Evolutionary conservation across 2,797 vertebrate species (phyloP), one percentile per base, ranked within the genome.

Genomic region (Argya squamiceps): DNA sequence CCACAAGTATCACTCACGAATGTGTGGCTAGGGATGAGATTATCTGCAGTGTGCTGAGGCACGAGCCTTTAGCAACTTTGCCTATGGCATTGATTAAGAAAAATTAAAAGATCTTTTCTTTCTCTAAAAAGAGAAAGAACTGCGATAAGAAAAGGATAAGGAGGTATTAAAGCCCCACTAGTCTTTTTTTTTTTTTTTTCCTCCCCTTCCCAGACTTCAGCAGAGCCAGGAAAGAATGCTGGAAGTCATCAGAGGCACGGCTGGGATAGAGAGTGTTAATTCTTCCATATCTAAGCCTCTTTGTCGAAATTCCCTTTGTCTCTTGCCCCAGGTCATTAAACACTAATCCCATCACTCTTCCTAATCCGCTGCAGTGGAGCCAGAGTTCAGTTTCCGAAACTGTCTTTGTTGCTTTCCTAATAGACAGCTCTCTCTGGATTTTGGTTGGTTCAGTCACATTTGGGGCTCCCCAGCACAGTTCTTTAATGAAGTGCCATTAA

Each of bases 241-340:
- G 93, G 94, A 98, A 98, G 97, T 97, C 97, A 97, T 98, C 92
- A 92, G 98, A 98, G 97, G 97, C 96, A 97, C 85, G 96, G 95
- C 88, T 98, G 98, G 98, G 97, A 98, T 98, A 99, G 98, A 98
- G 98, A 98, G 98, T 99, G 99, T 98, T 99, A 99, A 99, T 99
- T 99, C 99, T 99, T 99, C 99, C 99, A 99, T 99, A 99, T 99
- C 99, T 99, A 99, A 99, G 99, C 99, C 99, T 99, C 99, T 99
- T 99, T 99, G 99, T 99, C 93, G 97, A 99, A 99, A 99, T 99
- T 99, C 98, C 98, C 98, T 99, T 99, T 99, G 99, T 99, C 99
- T 99, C 99, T 99, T 98, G 99, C 99, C 99, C 98, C 98, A 99
- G 99, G 99, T 99, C 99, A 99, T 99, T 99, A 99, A 99, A 99